phyloP scores from a whole-genome alignment of 2,797 vertebrate species.

The Gallinago stenura region DNA sequence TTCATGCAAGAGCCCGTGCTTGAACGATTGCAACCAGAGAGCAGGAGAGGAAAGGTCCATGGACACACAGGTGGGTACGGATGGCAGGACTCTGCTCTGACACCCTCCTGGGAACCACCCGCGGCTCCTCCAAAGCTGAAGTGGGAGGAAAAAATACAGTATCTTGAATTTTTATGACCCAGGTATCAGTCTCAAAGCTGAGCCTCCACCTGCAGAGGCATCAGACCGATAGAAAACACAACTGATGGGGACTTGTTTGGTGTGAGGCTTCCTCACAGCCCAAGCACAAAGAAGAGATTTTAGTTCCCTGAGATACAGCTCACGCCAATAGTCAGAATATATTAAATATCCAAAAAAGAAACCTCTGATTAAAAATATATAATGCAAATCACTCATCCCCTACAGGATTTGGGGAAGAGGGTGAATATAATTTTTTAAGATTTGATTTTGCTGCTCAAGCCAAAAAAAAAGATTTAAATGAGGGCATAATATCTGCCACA shows the following conservation, averaged over 20 bases:
- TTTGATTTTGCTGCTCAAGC: background rate
- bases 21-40: background rate
- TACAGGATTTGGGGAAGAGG: background rate
- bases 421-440: background rate
- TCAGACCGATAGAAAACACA: accelerated
- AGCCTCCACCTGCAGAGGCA: background rate
- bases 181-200: background rate
- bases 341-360: background rate
- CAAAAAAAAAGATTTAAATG: background rate
- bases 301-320: background rate
- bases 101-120: background rate
- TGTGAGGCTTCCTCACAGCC: background rate
- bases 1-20: background rate
- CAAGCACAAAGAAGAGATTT: background rate
- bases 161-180: background rate
- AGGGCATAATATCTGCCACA: background rate
- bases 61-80: accelerated
- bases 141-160: background rate
- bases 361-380: background rate
- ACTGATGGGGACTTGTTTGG: background rate
- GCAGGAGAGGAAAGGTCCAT: background rate
- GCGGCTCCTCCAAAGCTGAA: background rate
- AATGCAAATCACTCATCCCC: background rate
- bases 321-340: background rate
- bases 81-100: background rate